Percentiles rank a stretch among this genome's conserved stretches.
These are phyloP conservation scores for Helogale parvula DNA, from an alignment of 2,113 vertebrate species.

Conservation along the genomic window DNA sequence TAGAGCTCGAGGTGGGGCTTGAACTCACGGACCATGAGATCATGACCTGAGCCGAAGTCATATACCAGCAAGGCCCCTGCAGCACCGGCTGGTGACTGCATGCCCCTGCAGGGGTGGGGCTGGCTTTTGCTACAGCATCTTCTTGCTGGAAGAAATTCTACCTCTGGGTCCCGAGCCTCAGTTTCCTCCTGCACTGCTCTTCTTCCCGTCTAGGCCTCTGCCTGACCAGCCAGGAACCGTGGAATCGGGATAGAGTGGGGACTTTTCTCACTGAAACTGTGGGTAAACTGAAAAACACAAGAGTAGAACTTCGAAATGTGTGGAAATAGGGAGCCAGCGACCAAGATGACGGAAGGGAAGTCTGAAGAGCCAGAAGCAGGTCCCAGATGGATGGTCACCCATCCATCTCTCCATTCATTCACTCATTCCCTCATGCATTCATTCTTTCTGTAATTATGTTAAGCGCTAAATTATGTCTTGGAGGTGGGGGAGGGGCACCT, in stretches of 20 bases:
- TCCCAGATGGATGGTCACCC: background rate
- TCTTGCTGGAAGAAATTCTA: background rate
- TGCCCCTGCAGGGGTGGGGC: background rate
- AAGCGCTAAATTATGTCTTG: background rate
- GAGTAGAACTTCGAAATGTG: background rate
- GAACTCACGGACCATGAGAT: accelerated
- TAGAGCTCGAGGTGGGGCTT: too few relatives aligned
- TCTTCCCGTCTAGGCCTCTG: background rate
- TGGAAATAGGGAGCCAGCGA: background rate
- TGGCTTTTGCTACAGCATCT: background rate
- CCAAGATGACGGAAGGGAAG: too few relatives aligned
- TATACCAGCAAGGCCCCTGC: background rate
- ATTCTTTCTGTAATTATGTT: background rate
- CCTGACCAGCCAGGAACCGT: background rate
- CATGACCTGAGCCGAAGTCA: too few relatives aligned
- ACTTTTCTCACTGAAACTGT: background rate
- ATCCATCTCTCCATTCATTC: background rate
- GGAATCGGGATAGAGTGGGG: background rate
- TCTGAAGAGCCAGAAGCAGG: background rate
- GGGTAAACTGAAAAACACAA: background rate
- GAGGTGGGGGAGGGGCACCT: too few relatives aligned
- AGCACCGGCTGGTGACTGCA: background rate
- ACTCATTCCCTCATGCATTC: background rate
- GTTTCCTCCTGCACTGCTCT: background rate
- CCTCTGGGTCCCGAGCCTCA: background rate